These are phyloP conservation scores for Mactromeris polynyma DNA, from an alignment of 2,888 invertebrate species.

Conservation along the genomic window DNA sequence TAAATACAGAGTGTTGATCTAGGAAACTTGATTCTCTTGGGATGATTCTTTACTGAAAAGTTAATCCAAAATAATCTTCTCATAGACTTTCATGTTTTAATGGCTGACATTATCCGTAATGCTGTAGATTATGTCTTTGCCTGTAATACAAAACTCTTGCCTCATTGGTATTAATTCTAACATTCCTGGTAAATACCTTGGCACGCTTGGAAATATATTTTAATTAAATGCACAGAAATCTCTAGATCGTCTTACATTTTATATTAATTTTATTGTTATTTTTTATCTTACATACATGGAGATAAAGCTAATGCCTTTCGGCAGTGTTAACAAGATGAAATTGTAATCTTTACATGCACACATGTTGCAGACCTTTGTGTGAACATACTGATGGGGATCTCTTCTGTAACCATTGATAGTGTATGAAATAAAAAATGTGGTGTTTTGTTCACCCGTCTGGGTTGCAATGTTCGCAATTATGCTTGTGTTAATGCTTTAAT, in stretches of 20 bases:
- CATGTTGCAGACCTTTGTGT: no score
- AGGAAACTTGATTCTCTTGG: not conserved
- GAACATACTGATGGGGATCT: no score
- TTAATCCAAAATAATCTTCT: not conserved
- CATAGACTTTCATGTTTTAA: not conserved
- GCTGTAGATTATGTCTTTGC: not conserved
- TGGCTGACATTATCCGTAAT: constrained; percentile 6
- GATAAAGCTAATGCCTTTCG: not conserved
- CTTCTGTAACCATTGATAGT: no score
- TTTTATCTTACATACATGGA: not conserved
- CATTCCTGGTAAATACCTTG: not conserved
- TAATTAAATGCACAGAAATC: not conserved
- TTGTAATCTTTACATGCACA: no score
- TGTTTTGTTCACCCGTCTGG: no score
- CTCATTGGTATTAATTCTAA: not conserved
- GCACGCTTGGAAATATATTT: not conserved
- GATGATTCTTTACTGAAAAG: not conserved
- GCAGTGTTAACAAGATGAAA: not conserved
- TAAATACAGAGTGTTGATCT: not conserved
- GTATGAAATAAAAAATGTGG: no score
- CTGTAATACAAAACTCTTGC: not conserved
- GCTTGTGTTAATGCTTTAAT: no score
- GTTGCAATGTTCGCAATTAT: no score
- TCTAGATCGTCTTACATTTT: not conserved
- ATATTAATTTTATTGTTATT: not conserved